Evolutionary conservation across 1,140 invertebrate species (phyloP), one percentile per base, ranked within the genome.

Genomic region (Lutraria rhynchaena): DNA sequence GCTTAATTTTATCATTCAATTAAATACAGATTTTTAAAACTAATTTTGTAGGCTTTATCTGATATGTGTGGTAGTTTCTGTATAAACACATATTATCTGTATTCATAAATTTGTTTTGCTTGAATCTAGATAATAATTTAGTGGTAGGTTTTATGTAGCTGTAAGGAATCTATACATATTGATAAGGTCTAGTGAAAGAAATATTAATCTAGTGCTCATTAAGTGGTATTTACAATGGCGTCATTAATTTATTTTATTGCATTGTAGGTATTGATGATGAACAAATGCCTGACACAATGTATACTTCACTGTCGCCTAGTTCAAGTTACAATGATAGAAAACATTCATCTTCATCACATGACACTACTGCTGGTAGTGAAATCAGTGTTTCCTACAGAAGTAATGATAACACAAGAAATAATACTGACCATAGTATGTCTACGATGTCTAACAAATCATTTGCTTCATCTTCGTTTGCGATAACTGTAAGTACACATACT

Each of bases 211-310:
- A n/a, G n/a, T n/a, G n/a, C n/a, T n/a, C n/a, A n/a, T n/a, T n/a
- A n/a, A n/a, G n/a, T n/a, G n/a, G n/a, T n/a, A n/a, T n/a, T n/a
- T n/a, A n/a, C n/a, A n/a, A n/a, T n/a, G n/a, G n/a, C n/a, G n/a
- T n/a, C n/a, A n/a, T n/a, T n/a, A n/a, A n/a, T n/a, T n/a, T n/a
- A n/a, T n/a, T n/a, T n/a, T n/a, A n/a, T n/a, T n/a, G n/a, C n/a
- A 27, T 27, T 58, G 37, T 31, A 75, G 73, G 73, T 46, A 75
- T 75, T 41, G 73, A 75, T 75, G 73, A 51, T 63, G 73, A 75
- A 35, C 7, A 46, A 24, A 75, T 75, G 73, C 73, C 73, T 35
- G 73, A 75, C 22, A 67, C 63, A 19, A 46, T 67, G 63, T 27
- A 67, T 19, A 1, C 24, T 15, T 7, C 51, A 5, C 7, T n/a